Percentiles rank a stretch among this genome's conserved stretches.
Conservation (phyloP, 2,888 invertebrate genomes). For the Dorcus hopei region DNA sequence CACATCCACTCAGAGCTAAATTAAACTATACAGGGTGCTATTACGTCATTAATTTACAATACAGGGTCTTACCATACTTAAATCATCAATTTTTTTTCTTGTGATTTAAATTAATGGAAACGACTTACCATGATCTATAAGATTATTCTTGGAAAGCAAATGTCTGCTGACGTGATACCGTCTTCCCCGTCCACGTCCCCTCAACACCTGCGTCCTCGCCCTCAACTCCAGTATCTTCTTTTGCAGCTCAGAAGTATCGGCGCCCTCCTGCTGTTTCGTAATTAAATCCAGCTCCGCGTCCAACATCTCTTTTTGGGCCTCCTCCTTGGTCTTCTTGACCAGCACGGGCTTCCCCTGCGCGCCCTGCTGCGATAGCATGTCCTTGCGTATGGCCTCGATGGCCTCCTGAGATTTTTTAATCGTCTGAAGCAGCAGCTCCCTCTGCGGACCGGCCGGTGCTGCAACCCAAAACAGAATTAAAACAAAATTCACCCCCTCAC, state of each 20-base stretch:
- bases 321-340: conserved; percentile 68
- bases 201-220: conserved; percentile 40
- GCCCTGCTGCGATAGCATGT: conserved; percentile 52
- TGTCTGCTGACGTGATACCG: conserved; percentile 39
- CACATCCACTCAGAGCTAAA: too few species aligned
- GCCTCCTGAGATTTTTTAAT: conserved; percentile 80
- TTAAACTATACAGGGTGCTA: too few species aligned
- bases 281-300: conserved; percentile 90
- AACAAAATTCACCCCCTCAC: not conserved
- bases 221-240: conserved; percentile 74
- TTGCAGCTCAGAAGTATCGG: conserved; percentile 78
- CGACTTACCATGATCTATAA: conserved; percentile 30
- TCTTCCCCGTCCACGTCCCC: conserved; percentile 47
- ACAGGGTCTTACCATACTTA: too few species aligned
- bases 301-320: conserved; percentile 82
- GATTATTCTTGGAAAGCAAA: conserved; percentile 44
- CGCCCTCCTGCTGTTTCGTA: conserved; percentile 84
- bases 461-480: conserved; percentile 14
- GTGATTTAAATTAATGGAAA: too few species aligned
- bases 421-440: conserved; percentile 71
- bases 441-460: conserved; percentile 68
- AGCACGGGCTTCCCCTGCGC: conserved; percentile 33
- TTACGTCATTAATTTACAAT: too few species aligned
- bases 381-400: conserved; percentile 74
- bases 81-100: too few species aligned